Conservation (phyloP, 1,140 invertebrate genomes). For the Vollenhovia emeryi region DNA sequence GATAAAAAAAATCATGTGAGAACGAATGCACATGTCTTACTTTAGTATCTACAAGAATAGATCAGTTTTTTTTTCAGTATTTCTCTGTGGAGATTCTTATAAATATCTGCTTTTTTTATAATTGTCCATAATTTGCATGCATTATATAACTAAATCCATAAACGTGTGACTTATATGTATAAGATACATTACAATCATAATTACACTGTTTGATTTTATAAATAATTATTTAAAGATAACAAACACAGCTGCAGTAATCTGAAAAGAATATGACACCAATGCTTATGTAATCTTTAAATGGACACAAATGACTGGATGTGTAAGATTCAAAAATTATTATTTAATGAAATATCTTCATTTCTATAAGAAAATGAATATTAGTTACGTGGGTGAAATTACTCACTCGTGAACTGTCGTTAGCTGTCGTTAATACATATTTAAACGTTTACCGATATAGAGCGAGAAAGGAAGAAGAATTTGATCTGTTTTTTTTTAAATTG, state of each 20-base stretch:
- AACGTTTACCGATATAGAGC: not conserved
- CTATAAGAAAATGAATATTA: not conserved
- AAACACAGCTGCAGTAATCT: not conserved
- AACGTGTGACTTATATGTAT: not conserved
- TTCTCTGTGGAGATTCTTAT: not conserved
- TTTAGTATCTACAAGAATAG: conserved; percentile 30
- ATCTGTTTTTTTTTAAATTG: conserved; percentile 49
- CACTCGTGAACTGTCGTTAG: not conserved
- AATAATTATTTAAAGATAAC: not conserved
- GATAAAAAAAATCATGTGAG: conserved; percentile 45
- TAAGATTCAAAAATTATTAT: not conserved
- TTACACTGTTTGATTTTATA: not conserved
- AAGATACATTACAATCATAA: not conserved
- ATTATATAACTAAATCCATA: not conserved
- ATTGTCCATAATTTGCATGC: not conserved
- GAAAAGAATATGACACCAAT: not conserved
- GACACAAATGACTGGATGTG: not conserved
- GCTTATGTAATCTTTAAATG: not conserved
- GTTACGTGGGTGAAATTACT: not conserved
- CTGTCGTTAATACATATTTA: conserved; percentile 13
- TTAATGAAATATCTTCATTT: not conserved
- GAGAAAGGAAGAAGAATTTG: not conserved
- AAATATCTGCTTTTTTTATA: not conserved
- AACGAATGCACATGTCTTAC: conserved; percentile 60
- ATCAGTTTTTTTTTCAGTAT: conserved; percentile 26